Evolutionary conservation across 2,113 vertebrate species (phyloP), one percentile per base, ranked within the genome.

Genomic region (Hippocampus guttulatus): DNA sequence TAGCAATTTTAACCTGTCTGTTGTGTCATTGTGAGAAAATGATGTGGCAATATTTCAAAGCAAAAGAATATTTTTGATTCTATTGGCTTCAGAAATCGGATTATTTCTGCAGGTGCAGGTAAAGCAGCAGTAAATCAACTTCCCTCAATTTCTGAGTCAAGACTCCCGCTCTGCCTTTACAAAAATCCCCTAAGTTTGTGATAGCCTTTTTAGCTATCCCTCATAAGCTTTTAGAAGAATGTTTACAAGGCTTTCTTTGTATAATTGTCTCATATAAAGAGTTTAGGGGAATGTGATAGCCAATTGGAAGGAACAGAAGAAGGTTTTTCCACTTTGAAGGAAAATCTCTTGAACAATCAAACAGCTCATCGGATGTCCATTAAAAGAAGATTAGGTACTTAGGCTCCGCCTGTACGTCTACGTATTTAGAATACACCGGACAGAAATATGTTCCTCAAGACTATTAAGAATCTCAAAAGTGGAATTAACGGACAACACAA

Each of bases 1-100:
- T 64, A 70, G 25, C 66, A 55, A 62, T 4, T n/a, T 47, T 38
- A 9, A 21, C 52, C 1, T 38, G 43, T 41, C 52, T 58, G 45
- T 45, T 54, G 40, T 57, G 45, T 25, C 7, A 63, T 25, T 62
- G 40, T 67, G 57, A 64, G 49, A 54, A 52, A 63, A 74, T 71
- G 63, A 61, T 11, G 14, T 69, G 7, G 11, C 55, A 57, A 20
- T 9, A 40, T 71, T 5, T 68, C 38, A 67, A 64, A 69, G 33
- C 2, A 58, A 75, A 81, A 65, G 8, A 67, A n/a, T 5, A 3
- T 25, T 75, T 71, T 64, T 25, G 64, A 11, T 68, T 71, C 27
- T 55, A 67, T 51, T 73, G 47, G 25, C 49, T 27, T 60, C n/a
- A 30, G 16, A 62, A 18, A 40, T 20, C 6, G 11, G 8, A n/a